Conservation (phyloP, 2,113 vertebrate species). For the Trichechus manatus region DNA sequence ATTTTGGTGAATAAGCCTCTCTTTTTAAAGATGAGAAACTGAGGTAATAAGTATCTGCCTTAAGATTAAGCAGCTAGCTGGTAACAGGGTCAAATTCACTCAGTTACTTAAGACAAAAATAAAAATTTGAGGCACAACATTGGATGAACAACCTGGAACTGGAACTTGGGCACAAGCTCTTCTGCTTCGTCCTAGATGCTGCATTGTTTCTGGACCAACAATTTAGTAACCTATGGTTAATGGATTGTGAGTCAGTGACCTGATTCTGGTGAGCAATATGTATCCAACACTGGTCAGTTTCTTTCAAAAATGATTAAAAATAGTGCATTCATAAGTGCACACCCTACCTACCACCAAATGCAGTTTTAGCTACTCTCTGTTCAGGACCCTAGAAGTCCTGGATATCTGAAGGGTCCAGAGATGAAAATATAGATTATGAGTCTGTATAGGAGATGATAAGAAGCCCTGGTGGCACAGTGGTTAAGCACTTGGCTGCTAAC, state of each 20-base stretch:
- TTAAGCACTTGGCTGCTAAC: neutral
- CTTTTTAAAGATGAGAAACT: neutral
- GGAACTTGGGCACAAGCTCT: neutral
- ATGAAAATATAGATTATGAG: neutral
- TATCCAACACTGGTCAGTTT: neutral
- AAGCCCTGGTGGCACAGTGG: neutral
- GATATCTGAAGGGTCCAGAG: neutral
- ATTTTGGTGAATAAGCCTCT: neutral
- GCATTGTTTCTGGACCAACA: neutral
- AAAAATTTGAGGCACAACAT: neutral
- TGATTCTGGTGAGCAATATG: neutral
- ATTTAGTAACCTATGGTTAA: neutral
- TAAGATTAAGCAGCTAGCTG: neutral
- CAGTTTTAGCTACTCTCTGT: neutral
- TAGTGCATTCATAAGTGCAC: neutral
- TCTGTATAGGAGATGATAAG: neutral
- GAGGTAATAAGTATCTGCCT: neutral
- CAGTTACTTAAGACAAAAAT: neutral
- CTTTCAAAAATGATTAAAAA: constrained; percentile 42
- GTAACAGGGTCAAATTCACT: neutral
- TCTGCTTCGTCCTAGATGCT: neutral
- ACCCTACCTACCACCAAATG: neutral
- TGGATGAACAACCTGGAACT: neutral
- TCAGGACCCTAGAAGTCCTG: neutral
- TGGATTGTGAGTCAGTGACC: neutral